These are phyloP conservation scores for Grus americana DNA, from an alignment of 2,113 vertebrate species.

Conservation along the genomic window DNA sequence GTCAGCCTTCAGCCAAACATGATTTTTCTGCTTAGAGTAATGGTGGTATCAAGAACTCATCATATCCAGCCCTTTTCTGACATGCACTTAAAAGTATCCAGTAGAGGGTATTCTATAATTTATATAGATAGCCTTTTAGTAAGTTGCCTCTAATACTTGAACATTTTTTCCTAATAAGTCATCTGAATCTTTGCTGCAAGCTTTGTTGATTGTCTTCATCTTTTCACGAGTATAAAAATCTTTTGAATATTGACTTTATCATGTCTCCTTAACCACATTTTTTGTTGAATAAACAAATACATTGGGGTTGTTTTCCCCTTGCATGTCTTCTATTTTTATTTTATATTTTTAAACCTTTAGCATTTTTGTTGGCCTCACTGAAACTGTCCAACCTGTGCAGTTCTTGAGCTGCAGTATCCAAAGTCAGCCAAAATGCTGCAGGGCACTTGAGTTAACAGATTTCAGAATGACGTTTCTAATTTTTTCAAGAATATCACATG, in stretches of 20 bases:
- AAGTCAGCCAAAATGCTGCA: background rate
- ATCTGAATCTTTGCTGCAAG: background rate
- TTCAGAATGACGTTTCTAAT: background rate
- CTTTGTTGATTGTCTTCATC: background rate
- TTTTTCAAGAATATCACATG: background rate
- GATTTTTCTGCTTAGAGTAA: background rate
- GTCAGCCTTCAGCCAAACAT: background rate
- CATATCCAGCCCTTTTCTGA: background rate
- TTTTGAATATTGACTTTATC: background rate
- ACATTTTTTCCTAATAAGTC: background rate
- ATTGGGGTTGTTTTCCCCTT: background rate
- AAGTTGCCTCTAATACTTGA: background rate
- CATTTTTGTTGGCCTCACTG: background rate
- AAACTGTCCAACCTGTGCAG: accelerated
- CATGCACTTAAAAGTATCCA: background rate
- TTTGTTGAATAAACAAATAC: background rate
- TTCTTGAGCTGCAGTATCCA: background rate
- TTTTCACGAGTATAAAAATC: background rate
- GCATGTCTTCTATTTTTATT: background rate
- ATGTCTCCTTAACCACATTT: background rate
- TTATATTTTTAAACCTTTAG: background rate
- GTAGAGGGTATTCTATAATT: accelerated
- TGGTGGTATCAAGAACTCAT: background rate
- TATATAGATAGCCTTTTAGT: background rate
- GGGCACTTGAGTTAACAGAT: background rate